phyloP scores from a whole-genome alignment of 37 sponge, comb jelly and placozoan genomes.

The Axinella damicornis region DNA sequence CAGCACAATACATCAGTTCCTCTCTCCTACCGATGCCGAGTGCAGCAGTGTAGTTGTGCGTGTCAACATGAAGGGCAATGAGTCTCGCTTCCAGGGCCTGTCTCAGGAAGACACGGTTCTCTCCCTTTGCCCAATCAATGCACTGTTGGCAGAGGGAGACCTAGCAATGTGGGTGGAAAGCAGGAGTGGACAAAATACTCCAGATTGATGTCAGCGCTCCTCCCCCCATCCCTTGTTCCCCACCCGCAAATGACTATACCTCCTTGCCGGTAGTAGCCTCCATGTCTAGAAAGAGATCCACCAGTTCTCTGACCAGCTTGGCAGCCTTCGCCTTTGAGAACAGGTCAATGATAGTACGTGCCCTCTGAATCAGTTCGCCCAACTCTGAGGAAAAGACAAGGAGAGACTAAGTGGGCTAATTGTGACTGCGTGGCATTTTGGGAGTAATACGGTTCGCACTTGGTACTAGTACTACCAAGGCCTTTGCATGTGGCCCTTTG shows the following conservation, averaged over 20 bases:
- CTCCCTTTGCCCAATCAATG: conserved; percentile 95
- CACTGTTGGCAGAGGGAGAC: conserved; percentile 85
- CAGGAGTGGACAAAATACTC: no score
- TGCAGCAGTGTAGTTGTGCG: conserved; percentile 63
- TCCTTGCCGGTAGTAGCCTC: conserved; percentile 69
- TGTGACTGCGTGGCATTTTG: no score
- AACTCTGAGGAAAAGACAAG: conserved; percentile 60
- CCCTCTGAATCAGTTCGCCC: conserved; percentile 70
- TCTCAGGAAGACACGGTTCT: conserved; percentile 92
- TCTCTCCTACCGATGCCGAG: conserved; percentile 37
- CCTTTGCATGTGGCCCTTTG: not conserved
- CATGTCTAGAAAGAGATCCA: conserved; percentile 91
- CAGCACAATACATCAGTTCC: no score
- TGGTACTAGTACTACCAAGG: not conserved
- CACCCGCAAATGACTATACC: conserved; percentile 45
- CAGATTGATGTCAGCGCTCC: no score
- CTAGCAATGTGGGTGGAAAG: conserved; percentile 30
- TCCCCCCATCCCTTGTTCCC: no score
- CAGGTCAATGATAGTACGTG: conserved; percentile 62
- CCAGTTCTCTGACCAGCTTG: conserved; percentile 91
- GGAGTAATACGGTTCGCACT: not conserved
- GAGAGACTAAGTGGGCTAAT: no score
- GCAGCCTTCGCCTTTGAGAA: conserved; percentile 98
- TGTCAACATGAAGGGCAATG: conserved; percentile 78
- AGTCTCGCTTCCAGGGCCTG: conserved; percentile 94